phyloP scores from a whole-genome alignment of 2,797 vertebrate species.

The Gymnocypris eckloni region DNA sequence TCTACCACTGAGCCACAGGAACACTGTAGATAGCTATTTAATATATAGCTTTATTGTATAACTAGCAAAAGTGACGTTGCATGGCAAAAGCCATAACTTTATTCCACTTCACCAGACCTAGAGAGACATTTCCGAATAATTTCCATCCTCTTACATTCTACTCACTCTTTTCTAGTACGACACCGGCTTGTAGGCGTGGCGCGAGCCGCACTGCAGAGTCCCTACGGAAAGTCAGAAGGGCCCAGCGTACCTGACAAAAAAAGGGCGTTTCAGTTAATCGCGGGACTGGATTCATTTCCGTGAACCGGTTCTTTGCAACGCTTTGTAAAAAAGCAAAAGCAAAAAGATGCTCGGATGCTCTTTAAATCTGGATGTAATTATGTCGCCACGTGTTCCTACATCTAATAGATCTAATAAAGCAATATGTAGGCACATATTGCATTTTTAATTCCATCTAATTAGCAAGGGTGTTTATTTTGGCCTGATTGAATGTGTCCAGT shows the following conservation, averaged over 20 bases:
- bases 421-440: neutral
- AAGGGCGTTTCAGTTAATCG: constrained; percentile 39
- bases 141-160: neutral
- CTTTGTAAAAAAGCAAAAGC: neutral
- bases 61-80: neutral
- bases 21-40: neutral
- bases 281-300: neutral
- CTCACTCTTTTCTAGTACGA: constrained; percentile 63
- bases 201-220: constrained; percentile 96
- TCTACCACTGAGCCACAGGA: too few species aligned
- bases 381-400: neutral
- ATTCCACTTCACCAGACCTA: neutral
- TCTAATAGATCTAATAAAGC: neutral
- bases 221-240: constrained; percentile 88
- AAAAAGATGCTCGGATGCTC: neutral
- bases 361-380: neutral
- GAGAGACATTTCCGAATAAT: neutral
- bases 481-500: neutral
- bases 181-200: constrained; percentile 92
- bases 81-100: neutral
- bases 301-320: neutral
- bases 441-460: neutral
- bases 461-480: neutral
- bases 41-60: neutral
- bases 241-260: constrained; percentile 53